Evolutionary conservation across 1,140 invertebrate genomes (phyloP), one percentile per base, ranked within the genome.

Genomic region (Homalodisca vitripennis): DNA sequence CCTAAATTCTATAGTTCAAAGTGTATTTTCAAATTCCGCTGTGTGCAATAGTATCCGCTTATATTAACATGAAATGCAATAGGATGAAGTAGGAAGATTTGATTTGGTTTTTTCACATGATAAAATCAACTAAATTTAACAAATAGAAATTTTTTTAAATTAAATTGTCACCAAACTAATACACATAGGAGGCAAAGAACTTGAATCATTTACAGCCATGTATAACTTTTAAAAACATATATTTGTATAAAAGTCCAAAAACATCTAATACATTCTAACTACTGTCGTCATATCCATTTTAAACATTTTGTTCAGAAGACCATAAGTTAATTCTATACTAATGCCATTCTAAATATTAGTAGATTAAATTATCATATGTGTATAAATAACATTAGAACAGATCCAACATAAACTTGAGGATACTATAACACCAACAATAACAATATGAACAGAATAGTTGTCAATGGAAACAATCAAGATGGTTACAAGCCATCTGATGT

Each of bases 211-310:
- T 3, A 51, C 48, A 51, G 14, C 3, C 17, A 51, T 51, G 48
- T 51, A 51, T 51, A 51, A 51, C 48, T 20, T 51, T 51, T 51
- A 20, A 51, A 51, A 51, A 51, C 48, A 51, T 51, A 51, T 51
- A 51, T 51, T 51, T 51, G 48, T 51, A 51, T 51, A 51, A 51
- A 51, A 51, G 22, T 51, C 48, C 48, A 51, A 51, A 51, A 51
- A 51, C 48, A 51, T 51, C 22, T 51, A 51, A 14, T 51, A 22
- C n/a, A n/a, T n/a, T n/a, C n/a, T n/a, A 51, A 14, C 48, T 51
- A 51, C 48, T 51, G 14, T 51, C 17, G 14, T 51, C 17, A 14
- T 22, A 51, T 51, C 14, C 22, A 51, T 51, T 51, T 51, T 51
- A 20, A 51, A 51, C 48, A 51, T 6, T 51, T 20, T 51, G 14